Conservation (phyloP, 1,140 invertebrate species). For the Cylas formicarius region DNA sequence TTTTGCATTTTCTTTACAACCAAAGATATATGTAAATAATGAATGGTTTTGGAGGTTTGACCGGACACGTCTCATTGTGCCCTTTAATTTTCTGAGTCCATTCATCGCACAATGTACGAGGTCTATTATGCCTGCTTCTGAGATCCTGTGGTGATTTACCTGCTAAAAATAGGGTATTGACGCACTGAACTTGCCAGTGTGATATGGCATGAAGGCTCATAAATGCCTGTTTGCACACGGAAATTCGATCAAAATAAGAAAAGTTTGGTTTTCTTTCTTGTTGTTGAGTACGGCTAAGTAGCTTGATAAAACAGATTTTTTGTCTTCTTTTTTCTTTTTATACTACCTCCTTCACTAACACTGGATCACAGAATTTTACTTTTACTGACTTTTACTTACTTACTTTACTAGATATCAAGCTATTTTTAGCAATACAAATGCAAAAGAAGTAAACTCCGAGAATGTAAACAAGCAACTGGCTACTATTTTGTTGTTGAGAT, state of each 20-base stretch:
- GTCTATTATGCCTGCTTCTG: conserved; percentile 20
- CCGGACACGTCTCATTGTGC: conserved; percentile 20
- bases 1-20: conserved; percentile 31
- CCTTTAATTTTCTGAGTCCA: conserved; percentile 19
- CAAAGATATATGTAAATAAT: conserved; percentile 32
- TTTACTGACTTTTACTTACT: no score
- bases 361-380: no score
- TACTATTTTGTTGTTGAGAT: no score
- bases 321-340: no score
- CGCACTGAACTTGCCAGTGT: conserved; percentile 15
- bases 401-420: no score
- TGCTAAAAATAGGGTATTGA: conserved; percentile 17
- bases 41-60: conserved; percentile 21
- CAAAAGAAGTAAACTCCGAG: no score
- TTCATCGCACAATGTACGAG: conserved; percentile 6
- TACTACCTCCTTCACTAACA: no score
- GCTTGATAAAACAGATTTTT: conserved; percentile 12
- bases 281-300: conserved; percentile 19
- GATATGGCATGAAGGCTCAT: conserved; percentile 19
- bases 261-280: conserved; percentile 19
- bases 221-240: conserved; percentile 16
- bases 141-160: conserved; percentile 16
- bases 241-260: conserved; percentile 13
- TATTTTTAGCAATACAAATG: no score
- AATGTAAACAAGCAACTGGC: no score